Percentiles rank a stretch among this genome's conserved stretches.
phyloP scores from a whole-genome alignment of 2,888 invertebrate species.

The Spodoptera littoralis region DNA sequence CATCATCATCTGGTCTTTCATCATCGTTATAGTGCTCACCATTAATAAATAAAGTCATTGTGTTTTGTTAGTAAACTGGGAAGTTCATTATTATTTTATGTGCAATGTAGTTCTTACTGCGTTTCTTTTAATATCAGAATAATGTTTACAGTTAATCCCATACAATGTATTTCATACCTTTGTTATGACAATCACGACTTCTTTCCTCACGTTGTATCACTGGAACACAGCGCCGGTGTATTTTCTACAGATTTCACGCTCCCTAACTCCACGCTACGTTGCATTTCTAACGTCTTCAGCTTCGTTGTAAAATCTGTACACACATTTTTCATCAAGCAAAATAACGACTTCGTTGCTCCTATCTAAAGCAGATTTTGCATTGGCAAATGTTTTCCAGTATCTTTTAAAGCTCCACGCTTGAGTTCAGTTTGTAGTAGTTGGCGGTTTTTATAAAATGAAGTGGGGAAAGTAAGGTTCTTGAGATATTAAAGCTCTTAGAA shows the following conservation, averaged over 20 bases:
- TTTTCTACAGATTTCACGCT: slow-evolving; percentile 42
- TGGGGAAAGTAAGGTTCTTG: slow-evolving; percentile 19
- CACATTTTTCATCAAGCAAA: slow-evolving; percentile 13
- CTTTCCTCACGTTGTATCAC: slow-evolving; percentile 19
- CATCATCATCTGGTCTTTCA: no score
- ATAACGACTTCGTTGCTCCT: slow-evolving; percentile 3
- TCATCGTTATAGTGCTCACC: no score
- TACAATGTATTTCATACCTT: neutral
- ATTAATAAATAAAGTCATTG: no score
- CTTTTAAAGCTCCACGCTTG: slow-evolving; percentile 33
- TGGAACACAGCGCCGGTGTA: slow-evolving; percentile 16
- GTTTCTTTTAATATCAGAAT: no score
- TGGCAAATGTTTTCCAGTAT: slow-evolving; percentile 22
- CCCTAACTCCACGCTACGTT: slow-evolving; percentile 29
- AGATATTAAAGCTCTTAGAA: slow-evolving; percentile 19
- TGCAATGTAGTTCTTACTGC: no score
- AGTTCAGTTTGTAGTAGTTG: slow-evolving; percentile 31
- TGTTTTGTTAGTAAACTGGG: no score
- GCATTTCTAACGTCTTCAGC: slow-evolving; percentile 39
- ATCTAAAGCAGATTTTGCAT: slow-evolving; percentile 25
- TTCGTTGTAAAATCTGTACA: slow-evolving; percentile 25
- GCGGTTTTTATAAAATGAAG: slow-evolving; percentile 33
- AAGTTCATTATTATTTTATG: no score
- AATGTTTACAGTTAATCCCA: no score
- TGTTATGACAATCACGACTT: neutral